Base-by-base conservation (phyloP, 2,888 invertebrate genomes). In the Polia nebulosa region DNA sequence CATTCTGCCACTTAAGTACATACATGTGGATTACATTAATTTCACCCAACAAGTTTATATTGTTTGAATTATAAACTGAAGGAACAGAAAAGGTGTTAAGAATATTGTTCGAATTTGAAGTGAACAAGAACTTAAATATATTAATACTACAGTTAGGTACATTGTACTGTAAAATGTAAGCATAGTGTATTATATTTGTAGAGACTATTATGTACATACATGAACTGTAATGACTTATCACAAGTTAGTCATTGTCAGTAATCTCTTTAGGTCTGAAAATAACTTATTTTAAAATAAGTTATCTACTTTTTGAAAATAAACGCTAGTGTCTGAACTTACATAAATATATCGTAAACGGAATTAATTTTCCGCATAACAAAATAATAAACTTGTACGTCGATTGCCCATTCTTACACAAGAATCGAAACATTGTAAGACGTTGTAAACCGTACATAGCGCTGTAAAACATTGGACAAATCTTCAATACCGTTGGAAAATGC, bases 401-500 rank as follows among this genome's bases (percentile, higher is more conserved):
- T 77, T 80, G 55, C 41, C 51, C 70, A 78, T 83, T 63, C 67
- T 78, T 78, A 72, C 45, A 55, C 58, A 69, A 64, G 80, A 77
- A 67, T 72, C 55, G 64, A 64, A 69, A 72, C 75, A 81, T 67
- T 81, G 75, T 80, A 67, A 74, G 71, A 74, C 55, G 47, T 68
- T 80, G 74, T 78, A 71, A 78, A 71, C 55, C 60, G 64, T 63
- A 71, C 77, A 72, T 77, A 67, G 64, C 47, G 71, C 60, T 84
- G 82, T 82, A 77, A 77, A 72, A 82, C 80, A 82, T 70, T 77
- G 84, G 82, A 81, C 74, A 77, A 76, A 84, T 84, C 71, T 59
- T 80, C 66, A 81, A 80, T 83, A 81, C 82, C 74, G 84, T 82
- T 81, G 57, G 69, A 79, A 56, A 70, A 52, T 70, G 58, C 63